Percentiles rank a stretch among this genome's conserved stretches.
These are phyloP conservation scores for Acrobasis suavella DNA, from an alignment of 2,888 invertebrate species.

Conservation along the genomic window DNA sequence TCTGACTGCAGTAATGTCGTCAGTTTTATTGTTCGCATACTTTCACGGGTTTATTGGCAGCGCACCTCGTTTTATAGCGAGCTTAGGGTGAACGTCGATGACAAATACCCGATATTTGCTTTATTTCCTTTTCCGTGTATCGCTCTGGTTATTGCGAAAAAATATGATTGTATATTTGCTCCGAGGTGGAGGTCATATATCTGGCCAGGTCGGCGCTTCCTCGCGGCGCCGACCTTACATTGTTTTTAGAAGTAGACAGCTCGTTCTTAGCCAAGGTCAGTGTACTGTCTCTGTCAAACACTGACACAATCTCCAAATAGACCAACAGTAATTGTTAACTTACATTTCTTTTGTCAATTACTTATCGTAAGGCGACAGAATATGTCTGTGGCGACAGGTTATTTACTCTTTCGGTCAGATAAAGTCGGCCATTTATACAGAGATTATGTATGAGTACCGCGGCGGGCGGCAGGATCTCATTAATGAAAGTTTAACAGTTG, in stretches of 20 bases:
- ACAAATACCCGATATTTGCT: constrained; percentile 19
- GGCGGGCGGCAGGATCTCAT: not conserved
- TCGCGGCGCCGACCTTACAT: not conserved
- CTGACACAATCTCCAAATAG: too few species aligned
- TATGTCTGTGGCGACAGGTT: too few species aligned
- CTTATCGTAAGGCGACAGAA: too few species aligned
- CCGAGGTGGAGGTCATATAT: constrained; percentile 9
- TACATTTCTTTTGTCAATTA: too few species aligned
- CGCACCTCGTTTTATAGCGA: constrained; percentile 19
- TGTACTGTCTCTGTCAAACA: too few species aligned
- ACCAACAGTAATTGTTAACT: too few species aligned
- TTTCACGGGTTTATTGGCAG: constrained; percentile 20
- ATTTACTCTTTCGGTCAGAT: too few species aligned
- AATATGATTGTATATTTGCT: constrained; percentile 8
- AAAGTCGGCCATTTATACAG: not conserved
- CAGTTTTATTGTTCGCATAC: constrained; percentile 24
- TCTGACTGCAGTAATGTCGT: constrained; percentile 10
- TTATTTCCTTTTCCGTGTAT: constrained; percentile 20
- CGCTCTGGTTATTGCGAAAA: constrained; percentile 19
- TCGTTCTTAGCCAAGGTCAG: too few species aligned
- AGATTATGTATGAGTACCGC: not conserved
- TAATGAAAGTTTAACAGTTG: constrained; percentile 17
- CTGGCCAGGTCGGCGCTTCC: not conserved
- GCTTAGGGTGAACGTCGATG: not conserved
- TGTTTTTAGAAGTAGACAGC: too few species aligned